Base-by-base conservation (phyloP, 2,888 invertebrate species). In the Heliconius ethilla region DNA sequence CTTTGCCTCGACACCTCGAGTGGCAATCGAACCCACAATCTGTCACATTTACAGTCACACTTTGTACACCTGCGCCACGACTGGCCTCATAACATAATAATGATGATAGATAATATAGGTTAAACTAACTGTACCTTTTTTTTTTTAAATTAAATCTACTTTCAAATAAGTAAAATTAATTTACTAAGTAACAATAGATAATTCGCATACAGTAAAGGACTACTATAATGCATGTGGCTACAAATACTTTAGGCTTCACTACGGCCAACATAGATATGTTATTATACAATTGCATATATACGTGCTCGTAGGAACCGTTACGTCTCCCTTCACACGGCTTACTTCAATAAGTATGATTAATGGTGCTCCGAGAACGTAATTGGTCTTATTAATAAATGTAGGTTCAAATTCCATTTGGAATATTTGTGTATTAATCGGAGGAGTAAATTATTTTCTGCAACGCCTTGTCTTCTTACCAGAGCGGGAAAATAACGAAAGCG, bases 311-410 rank as follows among this genome's bases (percentile, higher is more conserved):
- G 51, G 69, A 45, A 65, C 73, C 76, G 69, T 79, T 75, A 65
- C 70, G 69, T 51, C 33, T 75, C 65, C 33, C 73, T 79, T 78
- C 74, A 65, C 78, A 76, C 77, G 75, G 25, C 59, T 59, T 67
- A 63, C 45, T 62, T 62, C 37, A 27, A 76, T 45, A 13, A 45
- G 27, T 45, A 70, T 76, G 70, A 76, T 76, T 63, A 29, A 69
- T 59, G 72, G 33, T 59, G 13, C 33, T 33, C 25, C 59, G 33
- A 72, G 59, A 72, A 72, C 11, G 25, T 37, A 25, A 72, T 72
- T 72, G 72, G 33, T 7, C 33, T 59, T 59, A 33, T n/a, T 59
- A 15, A 72, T 59, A n/a, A 37, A 37, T 70, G 55, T 22, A 25
- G 6, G 55, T 59, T n/a, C n/a, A 15, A 33, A 33, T 59, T 33